Percentiles rank a stretch among this genome's conserved stretches.
Conservation (phyloP, 2,888 invertebrate species). For the Matsumyia berberina region DNA sequence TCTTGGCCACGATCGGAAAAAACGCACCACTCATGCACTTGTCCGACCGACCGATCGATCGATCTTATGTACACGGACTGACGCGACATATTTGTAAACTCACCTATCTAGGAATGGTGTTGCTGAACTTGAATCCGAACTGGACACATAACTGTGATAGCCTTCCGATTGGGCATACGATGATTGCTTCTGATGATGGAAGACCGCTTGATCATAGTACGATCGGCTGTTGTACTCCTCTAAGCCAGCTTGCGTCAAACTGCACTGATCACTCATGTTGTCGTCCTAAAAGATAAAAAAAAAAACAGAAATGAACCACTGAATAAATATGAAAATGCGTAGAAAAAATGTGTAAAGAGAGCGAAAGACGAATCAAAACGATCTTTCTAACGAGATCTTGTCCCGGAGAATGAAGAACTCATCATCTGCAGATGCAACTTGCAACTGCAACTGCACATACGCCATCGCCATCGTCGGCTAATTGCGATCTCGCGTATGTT, state of each 20-base stretch:
- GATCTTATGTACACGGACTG: slow-evolving; percentile 23
- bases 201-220: slow-evolving; percentile 86
- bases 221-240: slow-evolving; percentile 89
- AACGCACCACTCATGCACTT: slow-evolving; percentile 28
- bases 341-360: slow-evolving; percentile 21
- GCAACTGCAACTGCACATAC: slow-evolving; percentile 48
- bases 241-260: slow-evolving; percentile 88
- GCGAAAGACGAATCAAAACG: slow-evolving; percentile 48
- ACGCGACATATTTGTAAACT: slow-evolving; percentile 77
- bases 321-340: slow-evolving; percentile 63
- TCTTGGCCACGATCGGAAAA: slow-evolving; percentile 37
- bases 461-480: no score
- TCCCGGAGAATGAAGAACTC: slow-evolving; percentile 68
- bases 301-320: slow-evolving; percentile 16
- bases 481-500: slow-evolving; percentile 73
- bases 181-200: slow-evolving; percentile 89
- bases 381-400: slow-evolving; percentile 53
- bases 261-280: slow-evolving; percentile 82
- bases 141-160: slow-evolving; percentile 92
- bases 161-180: slow-evolving; percentile 92
- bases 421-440: slow-evolving; percentile 23
- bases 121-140: slow-evolving; percentile 90
- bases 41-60: slow-evolving; percentile 35
- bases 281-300: slow-evolving; percentile 81
- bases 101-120: slow-evolving; percentile 91